phyloP scores from a whole-genome alignment of 2,797 vertebrate genomes.

The Coreius guichenoti region DNA sequence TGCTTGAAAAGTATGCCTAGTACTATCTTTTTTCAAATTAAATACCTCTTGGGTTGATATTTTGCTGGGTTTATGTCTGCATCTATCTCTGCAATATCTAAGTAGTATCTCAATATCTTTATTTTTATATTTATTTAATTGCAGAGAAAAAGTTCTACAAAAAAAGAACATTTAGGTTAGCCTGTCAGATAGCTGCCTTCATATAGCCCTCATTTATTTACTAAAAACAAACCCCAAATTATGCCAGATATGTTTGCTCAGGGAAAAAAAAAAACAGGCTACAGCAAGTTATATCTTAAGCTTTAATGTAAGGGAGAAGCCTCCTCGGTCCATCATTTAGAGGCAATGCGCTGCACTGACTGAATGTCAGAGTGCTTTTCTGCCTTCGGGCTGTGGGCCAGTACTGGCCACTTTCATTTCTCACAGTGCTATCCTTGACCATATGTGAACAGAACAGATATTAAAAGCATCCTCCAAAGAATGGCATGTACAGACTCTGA shows the following conservation, averaged over 20 bases:
- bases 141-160: background rate
- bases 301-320: background rate
- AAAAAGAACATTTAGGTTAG: background rate
- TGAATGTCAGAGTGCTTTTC: constrained; percentile 58
- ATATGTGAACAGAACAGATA: constrained; percentile 68
- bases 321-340: constrained; percentile 1
- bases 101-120: background rate
- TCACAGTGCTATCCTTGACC: constrained; percentile 62
- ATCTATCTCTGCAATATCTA: background rate
- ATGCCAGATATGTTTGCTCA: background rate
- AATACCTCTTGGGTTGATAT: background rate
- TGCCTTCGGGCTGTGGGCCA: constrained; percentile 42
- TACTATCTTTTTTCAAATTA: background rate
- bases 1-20: background rate
- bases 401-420: constrained; percentile 53
- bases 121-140: background rate
- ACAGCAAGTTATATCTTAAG: constrained; percentile 22
- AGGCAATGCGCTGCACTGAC: background rate
- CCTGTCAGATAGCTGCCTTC: background rate
- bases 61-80: background rate
- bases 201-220: background rate
- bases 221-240: background rate
- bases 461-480: constrained; percentile 74
- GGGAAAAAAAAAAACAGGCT: background rate
- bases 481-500: constrained; percentile 68